Evolutionary conservation across 2,797 vertebrate genomes (phyloP).

Genomic region (Lacerta bilineata): DNA sequence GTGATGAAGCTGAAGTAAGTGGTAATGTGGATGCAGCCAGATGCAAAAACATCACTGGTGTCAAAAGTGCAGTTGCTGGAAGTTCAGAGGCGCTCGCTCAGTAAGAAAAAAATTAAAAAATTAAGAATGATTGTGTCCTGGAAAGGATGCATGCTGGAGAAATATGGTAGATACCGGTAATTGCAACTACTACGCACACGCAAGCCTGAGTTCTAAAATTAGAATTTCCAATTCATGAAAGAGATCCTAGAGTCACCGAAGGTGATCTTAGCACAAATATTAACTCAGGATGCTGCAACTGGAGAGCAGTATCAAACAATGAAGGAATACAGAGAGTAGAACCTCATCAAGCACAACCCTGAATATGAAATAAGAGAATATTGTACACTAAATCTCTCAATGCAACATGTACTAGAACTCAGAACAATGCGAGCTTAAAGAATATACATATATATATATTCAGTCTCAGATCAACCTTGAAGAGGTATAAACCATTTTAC

Average conservation of each 20-base stretch:
- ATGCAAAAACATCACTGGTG: background rate
- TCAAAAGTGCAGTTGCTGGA: background rate
- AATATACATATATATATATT: no score
- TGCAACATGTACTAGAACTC: no score
- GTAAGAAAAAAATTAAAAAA: background rate
- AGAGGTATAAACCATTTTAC: no score
- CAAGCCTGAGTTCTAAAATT: background rate
- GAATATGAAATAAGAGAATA: no score
- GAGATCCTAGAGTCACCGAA: background rate
- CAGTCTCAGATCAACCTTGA: no score
- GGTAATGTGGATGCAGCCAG: no score
- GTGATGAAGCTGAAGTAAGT: no score
- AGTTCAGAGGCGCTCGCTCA: background rate
- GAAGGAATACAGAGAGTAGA: no score
- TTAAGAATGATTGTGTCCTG: background rate
- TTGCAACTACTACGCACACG: background rate
- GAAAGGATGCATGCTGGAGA: background rate
- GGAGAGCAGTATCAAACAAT: background rate
- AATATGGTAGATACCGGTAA: background rate
- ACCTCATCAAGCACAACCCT: no score
- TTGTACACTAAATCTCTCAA: no score
- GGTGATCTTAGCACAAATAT: constrained; percentile 3
- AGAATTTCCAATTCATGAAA: background rate
- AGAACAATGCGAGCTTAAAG: no score
- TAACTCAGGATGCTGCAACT: background rate